These are phyloP conservation scores for Lota lota DNA, from an alignment of 2,113 vertebrate species.

Conservation along the genomic window DNA sequence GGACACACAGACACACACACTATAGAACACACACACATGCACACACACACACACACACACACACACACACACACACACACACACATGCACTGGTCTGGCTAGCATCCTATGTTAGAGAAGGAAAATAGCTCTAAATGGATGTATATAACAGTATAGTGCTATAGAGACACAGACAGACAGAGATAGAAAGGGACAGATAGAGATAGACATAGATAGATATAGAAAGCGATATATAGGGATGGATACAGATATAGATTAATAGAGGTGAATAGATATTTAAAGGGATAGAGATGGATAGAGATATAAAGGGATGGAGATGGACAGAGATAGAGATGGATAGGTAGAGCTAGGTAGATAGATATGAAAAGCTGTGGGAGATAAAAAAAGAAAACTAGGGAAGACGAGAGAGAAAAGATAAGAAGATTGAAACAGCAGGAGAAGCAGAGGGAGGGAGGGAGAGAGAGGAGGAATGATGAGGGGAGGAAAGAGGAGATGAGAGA, in stretches of 20 bases:
- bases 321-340: conserved; percentile 33
- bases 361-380: conserved; percentile 8
- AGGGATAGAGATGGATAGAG: too few species aligned
- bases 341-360: conserved; percentile 37
- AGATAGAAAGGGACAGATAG: neutral
- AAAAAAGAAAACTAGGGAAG: conserved; percentile 9
- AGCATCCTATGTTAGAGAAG: conserved; percentile 61
- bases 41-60: conserved; percentile 16
- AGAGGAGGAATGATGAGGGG: conserved; percentile 14
- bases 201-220: neutral
- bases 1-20: neutral
- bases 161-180: neutral
- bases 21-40: conserved; percentile 1
- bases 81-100: conserved; percentile 62
- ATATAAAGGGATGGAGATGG: conserved; percentile 23
- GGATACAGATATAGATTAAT: too few species aligned
- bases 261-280: too few species aligned
- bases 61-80: conserved; percentile 45
- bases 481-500: neutral
- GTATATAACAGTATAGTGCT: too few species aligned
- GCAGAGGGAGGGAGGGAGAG: neutral
- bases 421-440: neutral
- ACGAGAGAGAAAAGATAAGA: conserved; percentile 2
- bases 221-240: too few species aligned
- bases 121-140: conserved; percentile 30